These are phyloP conservation scores for Mormyrops attenuatus DNA, from an alignment of 2,797 vertebrate species.

Conservation along the genomic window DNA sequence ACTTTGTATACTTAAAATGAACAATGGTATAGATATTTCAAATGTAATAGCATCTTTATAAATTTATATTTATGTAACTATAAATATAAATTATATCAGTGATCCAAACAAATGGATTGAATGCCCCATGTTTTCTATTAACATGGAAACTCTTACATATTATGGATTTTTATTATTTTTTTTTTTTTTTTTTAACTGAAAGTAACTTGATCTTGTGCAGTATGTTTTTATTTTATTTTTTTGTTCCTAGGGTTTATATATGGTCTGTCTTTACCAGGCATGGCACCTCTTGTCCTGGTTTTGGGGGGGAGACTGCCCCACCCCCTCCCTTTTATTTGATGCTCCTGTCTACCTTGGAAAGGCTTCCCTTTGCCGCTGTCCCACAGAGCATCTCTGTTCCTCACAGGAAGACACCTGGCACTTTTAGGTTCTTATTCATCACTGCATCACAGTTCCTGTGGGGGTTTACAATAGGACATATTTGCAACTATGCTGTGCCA, in stretches of 20 bases:
- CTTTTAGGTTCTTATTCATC: conserved; percentile 57
- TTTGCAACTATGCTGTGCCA: conserved; percentile 36
- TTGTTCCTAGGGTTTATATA: conserved; percentile 57
- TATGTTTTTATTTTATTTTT: conserved; percentile 53
- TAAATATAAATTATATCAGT: conserved; percentile 44
- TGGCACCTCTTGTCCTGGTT: conserved; percentile 54
- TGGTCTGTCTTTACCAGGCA: conserved; percentile 66
- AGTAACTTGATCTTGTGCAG: neutral
- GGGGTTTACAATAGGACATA: conserved; percentile 48
- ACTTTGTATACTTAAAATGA: conserved; percentile 43
- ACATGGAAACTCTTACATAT: conserved; percentile 1
- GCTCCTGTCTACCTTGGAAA: conserved; percentile 54
- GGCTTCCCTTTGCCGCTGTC: conserved; percentile 55
- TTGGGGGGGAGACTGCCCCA: conserved; percentile 51
- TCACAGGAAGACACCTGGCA: conserved; percentile 41
- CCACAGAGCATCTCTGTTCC: conserved; percentile 28
- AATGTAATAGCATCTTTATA: conserved; percentile 42
- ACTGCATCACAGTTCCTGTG: conserved; percentile 36
- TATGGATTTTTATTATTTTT: conserved; percentile 44
- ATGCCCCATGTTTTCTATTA: conserved; percentile 7
- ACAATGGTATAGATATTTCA: conserved; percentile 43
- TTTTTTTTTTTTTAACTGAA: conserved; percentile 30
- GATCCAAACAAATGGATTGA: conserved; percentile 34
- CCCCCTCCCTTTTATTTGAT: conserved; percentile 40
- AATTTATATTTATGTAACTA: conserved; percentile 48